Evolutionary conservation across 1,140 invertebrate species (phyloP), one percentile per base, ranked within the genome.

Genomic region (Eurosta solidaginis): DNA sequence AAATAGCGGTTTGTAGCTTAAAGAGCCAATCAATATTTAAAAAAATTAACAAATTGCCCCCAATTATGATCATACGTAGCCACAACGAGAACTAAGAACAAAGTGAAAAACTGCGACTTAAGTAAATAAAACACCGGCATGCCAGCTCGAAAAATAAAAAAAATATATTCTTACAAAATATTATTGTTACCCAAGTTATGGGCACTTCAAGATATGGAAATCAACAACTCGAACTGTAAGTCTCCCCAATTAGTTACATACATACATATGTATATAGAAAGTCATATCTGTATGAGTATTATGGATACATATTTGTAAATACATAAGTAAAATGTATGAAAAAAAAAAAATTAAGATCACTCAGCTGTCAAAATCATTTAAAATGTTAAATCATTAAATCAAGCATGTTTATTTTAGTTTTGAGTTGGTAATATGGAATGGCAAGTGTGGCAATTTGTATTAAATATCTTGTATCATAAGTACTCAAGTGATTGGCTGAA

Each of bases 361-460:
- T 75, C 74, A 75, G 74, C 74, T 75, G 74, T 75, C 74, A 75
- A 75, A 75, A 45, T 75, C 74, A 47, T 75, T 75, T 47, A 75
- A 75, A 29, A 75, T 50, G 44, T 50, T 75, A 50, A 45, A 68
- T 68, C 59, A 68, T 68, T 68, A 40, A 68, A 68, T 40, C 40
- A 9, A 22, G 59, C 20, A 40, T 68, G 17, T 68, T 68, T 68
- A 68, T 33, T 68, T 42, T 40, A 68, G 59, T 63, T 29, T n/a
- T 36, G 33, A 40, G 59, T 68, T 10, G 33, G 59, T 42, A 22
- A 22, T 12, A 40, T 22, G 59, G 4, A 29, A 17, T 33, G 14
- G 29, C 59, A 68, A 68, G 59, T 68, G 59, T 68, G 59, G 59
- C 59, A 68, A 68, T 68, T 42, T 20, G 17, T 68, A 33, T 42